These are phyloP conservation scores for Eulemur macaco DNA, from an alignment of 2,113 vertebrate genomes.

Conservation along the genomic window DNA sequence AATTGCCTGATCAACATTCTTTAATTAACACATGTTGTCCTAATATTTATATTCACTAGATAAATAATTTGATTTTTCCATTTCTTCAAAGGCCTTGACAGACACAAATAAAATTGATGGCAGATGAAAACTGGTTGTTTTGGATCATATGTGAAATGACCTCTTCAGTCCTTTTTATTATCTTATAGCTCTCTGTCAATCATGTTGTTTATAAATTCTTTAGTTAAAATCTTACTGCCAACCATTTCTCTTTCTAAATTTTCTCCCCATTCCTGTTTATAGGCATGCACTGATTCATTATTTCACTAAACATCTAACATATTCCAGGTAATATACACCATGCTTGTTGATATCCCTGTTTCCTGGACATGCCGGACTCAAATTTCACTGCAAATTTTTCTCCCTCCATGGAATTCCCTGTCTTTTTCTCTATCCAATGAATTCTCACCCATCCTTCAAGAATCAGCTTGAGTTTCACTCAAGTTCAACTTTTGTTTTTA, in stretches of 20 bases:
- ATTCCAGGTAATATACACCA: not conserved
- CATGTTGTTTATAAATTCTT: slow-evolving; percentile 51
- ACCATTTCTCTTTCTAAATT: not conserved
- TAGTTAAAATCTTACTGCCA: slow-evolving; percentile 8
- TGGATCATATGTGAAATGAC: slow-evolving; percentile 14
- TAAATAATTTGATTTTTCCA: slow-evolving; percentile 59
- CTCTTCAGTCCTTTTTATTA: slow-evolving; percentile 36
- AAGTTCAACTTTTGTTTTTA: not conserved
- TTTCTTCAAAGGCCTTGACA: slow-evolving; percentile 48
- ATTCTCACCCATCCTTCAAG: not conserved
- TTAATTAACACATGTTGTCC: slow-evolving; percentile 65
- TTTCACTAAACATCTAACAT: slow-evolving; percentile 7
- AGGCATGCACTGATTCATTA: not conserved
- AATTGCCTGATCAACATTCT: slow-evolving; percentile 35
- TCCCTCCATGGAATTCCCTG: not conserved
- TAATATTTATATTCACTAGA: slow-evolving; percentile 62
- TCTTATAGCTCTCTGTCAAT: slow-evolving; percentile 22
- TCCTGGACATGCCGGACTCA: not conserved
- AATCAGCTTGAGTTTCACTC: not conserved
- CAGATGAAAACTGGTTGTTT: slow-evolving; percentile 45
- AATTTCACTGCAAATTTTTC: not conserved
- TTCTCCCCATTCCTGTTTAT: slow-evolving; percentile 23
- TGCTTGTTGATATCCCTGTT: not conserved
- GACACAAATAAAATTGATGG: slow-evolving; percentile 41
- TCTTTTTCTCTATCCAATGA: not conserved